Evolutionary conservation across 2,888 invertebrate genomes (phyloP).

Genomic region (Amphipyra berbera): DNA sequence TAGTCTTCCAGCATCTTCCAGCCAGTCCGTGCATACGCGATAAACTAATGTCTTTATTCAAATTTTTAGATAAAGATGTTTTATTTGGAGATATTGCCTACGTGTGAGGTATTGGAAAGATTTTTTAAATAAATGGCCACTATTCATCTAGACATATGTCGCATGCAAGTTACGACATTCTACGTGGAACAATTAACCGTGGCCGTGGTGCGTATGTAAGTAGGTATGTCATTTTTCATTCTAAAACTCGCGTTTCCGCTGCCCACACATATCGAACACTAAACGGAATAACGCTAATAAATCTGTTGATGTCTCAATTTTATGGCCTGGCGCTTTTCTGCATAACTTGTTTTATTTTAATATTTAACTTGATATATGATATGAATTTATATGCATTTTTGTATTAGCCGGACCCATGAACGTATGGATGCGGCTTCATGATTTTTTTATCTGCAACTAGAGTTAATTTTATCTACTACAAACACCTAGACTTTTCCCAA

Average conservation of each 20-base stretch:
- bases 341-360: conserved; percentile 34
- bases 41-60: conserved; percentile 41
- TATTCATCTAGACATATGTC: conserved; percentile 52
- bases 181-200: conserved; percentile 50
- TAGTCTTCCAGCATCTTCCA: conserved; percentile 7
- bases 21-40: conserved; percentile 13
- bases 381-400: conserved; percentile 9
- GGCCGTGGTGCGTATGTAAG: conserved; percentile 39
- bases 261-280: conserved; percentile 58
- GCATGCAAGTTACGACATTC: conserved; percentile 30
- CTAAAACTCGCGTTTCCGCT: conserved; percentile 51
- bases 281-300: conserved; percentile 41
- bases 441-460: too few species aligned
- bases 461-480: too few species aligned
- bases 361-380: conserved; percentile 2
- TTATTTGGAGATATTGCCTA: conserved; percentile 37
- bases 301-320: conserved; percentile 47
- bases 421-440: too few species aligned
- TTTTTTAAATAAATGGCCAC: conserved; percentile 46
- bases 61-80: conserved; percentile 47
- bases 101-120: conserved; percentile 51
- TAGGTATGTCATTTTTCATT: conserved; percentile 72
- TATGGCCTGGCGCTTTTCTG: conserved; percentile 25
- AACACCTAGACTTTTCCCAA: too few species aligned
- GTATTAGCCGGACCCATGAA: too few species aligned